phyloP scores from a whole-genome alignment of 2,113 vertebrate genomes.

The Peromyscus californicus region DNA sequence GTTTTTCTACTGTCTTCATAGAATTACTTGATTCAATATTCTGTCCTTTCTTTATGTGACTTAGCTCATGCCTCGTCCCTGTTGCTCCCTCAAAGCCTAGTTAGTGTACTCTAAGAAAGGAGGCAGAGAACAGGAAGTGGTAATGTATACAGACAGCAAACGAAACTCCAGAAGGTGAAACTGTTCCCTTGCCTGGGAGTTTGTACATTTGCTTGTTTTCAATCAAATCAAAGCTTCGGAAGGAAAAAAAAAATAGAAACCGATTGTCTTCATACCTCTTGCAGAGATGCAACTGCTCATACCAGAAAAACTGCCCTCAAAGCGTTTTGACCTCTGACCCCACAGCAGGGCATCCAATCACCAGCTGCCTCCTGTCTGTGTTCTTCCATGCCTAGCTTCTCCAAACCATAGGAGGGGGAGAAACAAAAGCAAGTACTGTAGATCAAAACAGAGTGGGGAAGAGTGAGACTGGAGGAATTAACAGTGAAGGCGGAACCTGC shows the following conservation, averaged over 20 bases:
- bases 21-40: background rate
- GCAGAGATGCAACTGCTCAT: background rate
- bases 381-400: background rate
- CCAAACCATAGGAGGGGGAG: background rate
- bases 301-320: background rate
- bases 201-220: conserved; percentile 13
- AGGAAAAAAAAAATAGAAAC: background rate
- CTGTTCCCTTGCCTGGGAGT: conserved; percentile 1
- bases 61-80: background rate
- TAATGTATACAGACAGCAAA: background rate
- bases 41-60: background rate
- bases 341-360: background rate
- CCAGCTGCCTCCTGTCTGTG: background rate
- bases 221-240: background rate
- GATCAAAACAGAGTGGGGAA: background rate
- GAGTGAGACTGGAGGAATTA: background rate
- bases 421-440: background rate
- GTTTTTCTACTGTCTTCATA: background rate
- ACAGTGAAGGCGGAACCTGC: no score
- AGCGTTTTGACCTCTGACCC: background rate
- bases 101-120: background rate
- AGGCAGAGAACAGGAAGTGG: background rate
- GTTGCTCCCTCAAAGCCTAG: background rate
- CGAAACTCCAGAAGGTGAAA: background rate
- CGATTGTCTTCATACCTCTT: background rate